A percentile compares a stretch with the other conserved stretches of the same genome.
phyloP scores from a whole-genome alignment of 2,113 vertebrate genomes.

The Physeter macrocephalus region DNA sequence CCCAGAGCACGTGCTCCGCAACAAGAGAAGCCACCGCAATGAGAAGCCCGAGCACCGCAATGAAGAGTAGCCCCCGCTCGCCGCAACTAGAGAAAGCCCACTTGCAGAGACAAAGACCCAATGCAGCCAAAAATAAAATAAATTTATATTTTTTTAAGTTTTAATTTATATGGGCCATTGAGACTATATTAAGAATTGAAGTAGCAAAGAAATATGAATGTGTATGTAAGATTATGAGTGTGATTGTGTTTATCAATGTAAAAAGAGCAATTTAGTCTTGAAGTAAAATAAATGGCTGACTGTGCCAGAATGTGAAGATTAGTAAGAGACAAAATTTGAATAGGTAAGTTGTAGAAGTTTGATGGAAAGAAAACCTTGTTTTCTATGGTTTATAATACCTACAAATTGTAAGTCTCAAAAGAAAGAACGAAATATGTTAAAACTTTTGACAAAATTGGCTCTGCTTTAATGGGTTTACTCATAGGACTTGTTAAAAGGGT shows the following conservation, averaged over 20 bases:
- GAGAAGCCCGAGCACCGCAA: too few relatives aligned
- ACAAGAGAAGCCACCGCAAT: too few relatives aligned
- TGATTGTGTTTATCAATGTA: neutral
- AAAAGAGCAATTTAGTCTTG: neutral
- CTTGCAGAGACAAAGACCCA: too few relatives aligned
- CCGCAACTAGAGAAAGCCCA: too few relatives aligned
- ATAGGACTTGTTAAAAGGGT: neutral
- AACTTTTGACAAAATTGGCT: neutral
- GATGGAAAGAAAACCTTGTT: neutral
- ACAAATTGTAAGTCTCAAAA: neutral
- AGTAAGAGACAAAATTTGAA: neutral
- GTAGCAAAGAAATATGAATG: neutral
- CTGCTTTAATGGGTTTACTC: neutral
- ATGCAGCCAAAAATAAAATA: too few relatives aligned
- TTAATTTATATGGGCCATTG: neutral
- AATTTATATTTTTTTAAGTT: neutral
- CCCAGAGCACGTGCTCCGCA: too few relatives aligned
- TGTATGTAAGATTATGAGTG: neutral
- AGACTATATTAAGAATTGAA: neutral
- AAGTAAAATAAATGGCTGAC: neutral
- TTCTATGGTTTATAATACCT: neutral
- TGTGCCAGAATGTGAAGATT: neutral
- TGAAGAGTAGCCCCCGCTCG: too few relatives aligned
- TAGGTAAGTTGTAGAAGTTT: neutral
- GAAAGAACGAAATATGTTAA: neutral